Evolutionary conservation across 2,113 vertebrate species (phyloP).

Genomic region (Brachyistius frenatus): DNA sequence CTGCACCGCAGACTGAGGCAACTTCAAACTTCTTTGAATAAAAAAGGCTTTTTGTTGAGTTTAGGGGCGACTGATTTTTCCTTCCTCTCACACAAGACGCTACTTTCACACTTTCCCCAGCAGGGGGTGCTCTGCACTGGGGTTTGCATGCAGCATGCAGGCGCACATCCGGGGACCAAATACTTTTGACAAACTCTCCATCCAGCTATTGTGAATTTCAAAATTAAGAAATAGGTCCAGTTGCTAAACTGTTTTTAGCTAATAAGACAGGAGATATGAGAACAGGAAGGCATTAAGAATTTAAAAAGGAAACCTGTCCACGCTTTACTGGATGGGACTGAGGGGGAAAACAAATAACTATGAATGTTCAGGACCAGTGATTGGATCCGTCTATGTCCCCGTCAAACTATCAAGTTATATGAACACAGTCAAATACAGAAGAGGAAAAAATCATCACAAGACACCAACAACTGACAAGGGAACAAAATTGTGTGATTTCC

Average conservation of each 20-base stretch:
- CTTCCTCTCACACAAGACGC: slow-evolving; percentile 13
- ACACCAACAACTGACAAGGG: slow-evolving; percentile 41
- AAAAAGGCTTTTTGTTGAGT: slow-evolving; percentile 44
- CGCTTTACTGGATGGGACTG: not conserved
- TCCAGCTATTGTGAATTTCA: slow-evolving; percentile 35
- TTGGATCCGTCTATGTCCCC: not conserved
- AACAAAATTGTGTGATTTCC: slow-evolving; percentile 17
- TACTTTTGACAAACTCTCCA: slow-evolving; percentile 20
- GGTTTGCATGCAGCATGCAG: slow-evolving; percentile 49
- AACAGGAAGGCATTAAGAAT: slow-evolving; percentile 52
- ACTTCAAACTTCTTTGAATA: slow-evolving; percentile 46
- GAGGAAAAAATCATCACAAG: slow-evolving; percentile 31
- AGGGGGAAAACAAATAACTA: not conserved
- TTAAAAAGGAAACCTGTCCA: slow-evolving; percentile 44
- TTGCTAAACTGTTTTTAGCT: slow-evolving; percentile 51
- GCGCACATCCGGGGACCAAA: slow-evolving; percentile 37
- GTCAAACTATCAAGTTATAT: slow-evolving; percentile 12
- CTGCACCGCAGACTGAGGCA: slow-evolving; percentile 57
- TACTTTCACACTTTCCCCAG: slow-evolving; percentile 59
- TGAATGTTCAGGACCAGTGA: slow-evolving; percentile 40
- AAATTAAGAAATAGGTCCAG: slow-evolving; percentile 73
- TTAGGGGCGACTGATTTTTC: slow-evolving; percentile 19
- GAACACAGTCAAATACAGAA: slow-evolving; percentile 44
- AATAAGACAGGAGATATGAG: slow-evolving; percentile 47
- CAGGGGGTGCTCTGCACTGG: slow-evolving; percentile 68